These are phyloP conservation scores for Cataglyphis livida DNA, from an alignment of 2,888 invertebrate genomes.

Conservation along the genomic window DNA sequence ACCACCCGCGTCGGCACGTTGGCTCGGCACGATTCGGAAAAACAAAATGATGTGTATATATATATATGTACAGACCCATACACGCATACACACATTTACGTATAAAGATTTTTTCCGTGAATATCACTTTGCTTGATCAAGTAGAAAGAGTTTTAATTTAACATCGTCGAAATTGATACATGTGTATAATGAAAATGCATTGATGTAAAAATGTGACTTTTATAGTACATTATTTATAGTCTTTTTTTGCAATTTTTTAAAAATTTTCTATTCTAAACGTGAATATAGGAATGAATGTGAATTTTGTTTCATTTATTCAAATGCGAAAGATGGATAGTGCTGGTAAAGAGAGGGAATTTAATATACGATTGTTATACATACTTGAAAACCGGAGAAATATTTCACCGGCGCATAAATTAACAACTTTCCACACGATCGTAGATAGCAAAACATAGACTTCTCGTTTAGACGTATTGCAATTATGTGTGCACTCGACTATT, in stretches of 20 bases:
- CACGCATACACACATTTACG: neutral
- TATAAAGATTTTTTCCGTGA: neutral
- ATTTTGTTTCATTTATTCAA: neutral
- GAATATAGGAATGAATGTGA: neutral
- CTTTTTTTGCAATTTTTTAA: neutral
- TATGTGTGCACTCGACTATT: constrained; percentile 6
- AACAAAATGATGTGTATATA: neutral
- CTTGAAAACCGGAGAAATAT: neutral
- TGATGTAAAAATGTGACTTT: neutral
- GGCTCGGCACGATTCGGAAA: neutral
- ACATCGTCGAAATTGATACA: neutral
- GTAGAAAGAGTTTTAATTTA: constrained; percentile 1
- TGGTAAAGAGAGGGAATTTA: neutral
- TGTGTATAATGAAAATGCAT: neutral
- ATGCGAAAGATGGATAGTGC: neutral
- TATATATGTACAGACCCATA: neutral
- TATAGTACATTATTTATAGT: neutral
- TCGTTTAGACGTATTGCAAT: constrained; percentile 4
- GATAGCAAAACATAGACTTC: neutral
- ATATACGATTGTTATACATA: neutral
- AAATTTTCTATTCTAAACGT: neutral
- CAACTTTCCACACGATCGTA: neutral
- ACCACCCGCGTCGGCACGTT: constrained; percentile 29
- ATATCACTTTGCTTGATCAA: neutral
- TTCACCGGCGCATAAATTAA: neutral